Evolutionary conservation across 2,888 invertebrate genomes (phyloP).

Genomic region (Eupithecia tripunctaria): DNA sequence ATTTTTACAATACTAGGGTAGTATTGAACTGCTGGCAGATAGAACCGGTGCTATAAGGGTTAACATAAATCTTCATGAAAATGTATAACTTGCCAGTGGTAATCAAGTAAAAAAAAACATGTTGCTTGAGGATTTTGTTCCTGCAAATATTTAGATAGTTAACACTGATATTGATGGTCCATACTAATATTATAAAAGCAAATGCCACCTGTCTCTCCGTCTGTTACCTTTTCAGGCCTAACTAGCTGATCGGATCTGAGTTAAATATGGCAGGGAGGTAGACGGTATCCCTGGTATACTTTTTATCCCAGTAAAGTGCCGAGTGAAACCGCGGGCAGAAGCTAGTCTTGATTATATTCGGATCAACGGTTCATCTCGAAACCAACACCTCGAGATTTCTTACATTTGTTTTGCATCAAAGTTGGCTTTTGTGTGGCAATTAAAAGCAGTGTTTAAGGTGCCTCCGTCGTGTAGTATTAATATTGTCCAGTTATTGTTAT

Average conservation of each 20-base stretch:
- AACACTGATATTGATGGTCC: constrained; percentile 32
- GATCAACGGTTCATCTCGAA: constrained; percentile 22
- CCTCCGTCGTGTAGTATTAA: constrained; percentile 12
- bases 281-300: background rate
- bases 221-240: background rate
- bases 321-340: background rate
- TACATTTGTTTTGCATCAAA: constrained; percentile 29
- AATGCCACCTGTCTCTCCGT: background rate
- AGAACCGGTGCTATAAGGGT: constrained; percentile 41
- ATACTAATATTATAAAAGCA: constrained; percentile 10
- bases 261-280: background rate
- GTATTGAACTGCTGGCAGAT: constrained; percentile 35
- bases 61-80: constrained; percentile 35
- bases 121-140: constrained; percentile 27
- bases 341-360: constrained; percentile 1
- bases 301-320: background rate
- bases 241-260: background rate
- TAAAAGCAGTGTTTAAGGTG: constrained; percentile 32
- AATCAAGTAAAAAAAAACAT: constrained; percentile 19
- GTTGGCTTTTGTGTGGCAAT: constrained; percentile 35
- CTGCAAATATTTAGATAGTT: constrained; percentile 33
- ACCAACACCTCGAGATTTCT: constrained; percentile 23
- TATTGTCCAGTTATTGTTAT: constrained; percentile 6
- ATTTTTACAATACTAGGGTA: constrained; percentile 37
- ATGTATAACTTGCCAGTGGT: constrained; percentile 35